Conservation (phyloP, 2,888 invertebrate genomes). For the Furcula furcula region DNA sequence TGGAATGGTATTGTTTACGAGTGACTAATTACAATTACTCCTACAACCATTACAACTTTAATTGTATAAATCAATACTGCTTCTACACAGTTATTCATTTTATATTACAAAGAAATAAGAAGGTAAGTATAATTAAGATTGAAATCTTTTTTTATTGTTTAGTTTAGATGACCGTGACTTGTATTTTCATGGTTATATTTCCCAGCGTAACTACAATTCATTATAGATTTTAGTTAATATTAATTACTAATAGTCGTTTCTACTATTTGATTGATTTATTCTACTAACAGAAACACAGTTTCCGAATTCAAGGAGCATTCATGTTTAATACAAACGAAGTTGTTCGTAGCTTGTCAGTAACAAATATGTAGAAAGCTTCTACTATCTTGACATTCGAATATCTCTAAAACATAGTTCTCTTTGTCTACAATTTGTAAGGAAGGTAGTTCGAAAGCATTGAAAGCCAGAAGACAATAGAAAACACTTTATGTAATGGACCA, state of each 20-base stretch:
- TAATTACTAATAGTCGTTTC: too few relatives aligned
- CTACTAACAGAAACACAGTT: too few relatives aligned
- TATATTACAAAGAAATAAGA: neutral
- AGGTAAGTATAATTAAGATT: neutral
- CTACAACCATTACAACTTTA: too few relatives aligned
- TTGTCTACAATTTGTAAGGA: conserved; percentile 24
- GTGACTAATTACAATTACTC: too few relatives aligned
- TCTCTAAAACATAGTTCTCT: conserved; percentile 19
- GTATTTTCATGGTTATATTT: conserved; percentile 21
- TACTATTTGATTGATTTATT: too few relatives aligned
- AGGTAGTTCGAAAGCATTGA: conserved; percentile 31
- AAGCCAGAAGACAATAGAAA: conserved; percentile 54
- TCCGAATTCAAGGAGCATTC: too few relatives aligned
- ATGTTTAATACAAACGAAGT: too few relatives aligned
- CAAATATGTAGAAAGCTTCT: conserved; percentile 8
- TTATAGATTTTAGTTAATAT: too few relatives aligned
- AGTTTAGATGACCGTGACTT: conserved; percentile 17
- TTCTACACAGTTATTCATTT: neutral
- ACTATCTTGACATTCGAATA: conserved; percentile 11
- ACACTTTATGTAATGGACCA: conserved; percentile 69
- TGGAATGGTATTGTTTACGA: too few relatives aligned
- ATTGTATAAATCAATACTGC: neutral
- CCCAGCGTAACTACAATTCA: conserved; percentile 20
- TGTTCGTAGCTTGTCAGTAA: too few relatives aligned
- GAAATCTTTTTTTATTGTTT: conserved; percentile 9